Evolutionary conservation across 2,797 vertebrate genomes (phyloP), one percentile per base, ranked within the genome.

Genomic region (Amblyraja radiata): DNA sequence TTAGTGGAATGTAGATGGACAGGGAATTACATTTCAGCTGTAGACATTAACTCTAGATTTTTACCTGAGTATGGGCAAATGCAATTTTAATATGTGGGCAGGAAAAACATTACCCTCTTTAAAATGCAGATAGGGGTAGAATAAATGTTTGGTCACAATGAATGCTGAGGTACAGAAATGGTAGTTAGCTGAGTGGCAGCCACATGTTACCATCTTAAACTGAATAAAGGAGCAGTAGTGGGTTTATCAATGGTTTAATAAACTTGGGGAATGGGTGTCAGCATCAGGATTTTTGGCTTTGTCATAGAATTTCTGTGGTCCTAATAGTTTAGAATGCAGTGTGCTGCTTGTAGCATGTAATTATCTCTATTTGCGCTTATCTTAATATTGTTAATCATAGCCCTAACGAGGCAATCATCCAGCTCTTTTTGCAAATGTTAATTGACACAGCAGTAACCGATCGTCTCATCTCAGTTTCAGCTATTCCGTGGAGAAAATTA

Each of bases 341-440:
- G n/a, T 32, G 14, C 61, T 65, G 61, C 84, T 39, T 18, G 16
- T 18, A 73, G 36, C 86, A 68, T 90, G 68, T 90, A 68, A 90
- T 74, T 46, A 91, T 32, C 9, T 88, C 61, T 32, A 88, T 46
- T 91, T 91, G 90, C 25, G 90, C 71, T 91, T 90, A 25, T 46
- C 36, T 23, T 68, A 54, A 54, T 25, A 74, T 74, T 46, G 65
- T 91, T 73, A 91, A 91, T 91, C 68, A 73, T 91, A 32, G 39
- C 23, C 39, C 10, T 46, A 74, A 91, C 23, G 10, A 91, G 90
- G 23, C 39, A 74, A 46, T 91, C 90, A 91, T 54, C 36, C 68
- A 74, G 36, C 39, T 91, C 68, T 74, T 91, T 25, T 91, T 54
- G 39, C 46, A 91, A 91, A 74, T 91, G 71, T 74, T 91, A 91